Evolutionary conservation across 2,888 invertebrate species (phyloP).

Genomic region (Spodoptera exigua): DNA sequence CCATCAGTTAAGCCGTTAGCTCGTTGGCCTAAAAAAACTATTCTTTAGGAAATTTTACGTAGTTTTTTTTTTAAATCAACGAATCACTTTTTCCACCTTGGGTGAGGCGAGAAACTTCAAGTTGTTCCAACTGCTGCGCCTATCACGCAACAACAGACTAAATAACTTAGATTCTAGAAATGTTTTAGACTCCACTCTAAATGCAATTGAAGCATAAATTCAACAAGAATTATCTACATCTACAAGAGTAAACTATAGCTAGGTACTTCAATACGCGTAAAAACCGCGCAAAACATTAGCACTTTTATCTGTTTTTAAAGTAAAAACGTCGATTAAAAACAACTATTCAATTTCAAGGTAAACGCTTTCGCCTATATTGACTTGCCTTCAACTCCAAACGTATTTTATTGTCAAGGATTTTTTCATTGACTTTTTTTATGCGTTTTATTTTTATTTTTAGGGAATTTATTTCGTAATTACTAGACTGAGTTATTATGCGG

Average conservation of each 20-base stretch:
- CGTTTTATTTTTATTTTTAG: not conserved
- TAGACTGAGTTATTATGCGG: not conserved
- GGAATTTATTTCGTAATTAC: slow-evolving; percentile 8
- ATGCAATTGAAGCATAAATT: too few relatives aligned
- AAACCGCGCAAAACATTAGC: slow-evolving; percentile 25
- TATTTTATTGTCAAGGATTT: slow-evolving; percentile 19
- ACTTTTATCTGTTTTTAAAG: slow-evolving; percentile 12
- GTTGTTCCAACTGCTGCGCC: too few relatives aligned
- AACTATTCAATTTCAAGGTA: slow-evolving; percentile 37
- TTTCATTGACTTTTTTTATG: slow-evolving; percentile 4
- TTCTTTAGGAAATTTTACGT: not conserved
- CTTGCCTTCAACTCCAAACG: slow-evolving; percentile 37
- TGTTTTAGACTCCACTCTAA: too few relatives aligned
- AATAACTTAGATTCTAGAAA: too few relatives aligned
- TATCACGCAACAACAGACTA: too few relatives aligned
- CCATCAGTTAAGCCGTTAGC: too few relatives aligned
- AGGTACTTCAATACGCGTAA: not conserved
- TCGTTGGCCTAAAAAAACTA: not conserved
- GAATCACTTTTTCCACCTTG: too few relatives aligned
- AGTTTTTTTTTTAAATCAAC: too few relatives aligned
- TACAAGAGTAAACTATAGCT: too few relatives aligned
- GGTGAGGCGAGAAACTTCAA: too few relatives aligned
- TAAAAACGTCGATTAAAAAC: slow-evolving; percentile 16
- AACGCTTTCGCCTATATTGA: slow-evolving; percentile 39
- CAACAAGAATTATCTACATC: too few relatives aligned